Evolutionary conservation across 37 sponge, comb jelly and placozoan species (phyloP), one percentile per base, ranked within the genome.

Genomic region (Corticium candelabrum): DNA sequence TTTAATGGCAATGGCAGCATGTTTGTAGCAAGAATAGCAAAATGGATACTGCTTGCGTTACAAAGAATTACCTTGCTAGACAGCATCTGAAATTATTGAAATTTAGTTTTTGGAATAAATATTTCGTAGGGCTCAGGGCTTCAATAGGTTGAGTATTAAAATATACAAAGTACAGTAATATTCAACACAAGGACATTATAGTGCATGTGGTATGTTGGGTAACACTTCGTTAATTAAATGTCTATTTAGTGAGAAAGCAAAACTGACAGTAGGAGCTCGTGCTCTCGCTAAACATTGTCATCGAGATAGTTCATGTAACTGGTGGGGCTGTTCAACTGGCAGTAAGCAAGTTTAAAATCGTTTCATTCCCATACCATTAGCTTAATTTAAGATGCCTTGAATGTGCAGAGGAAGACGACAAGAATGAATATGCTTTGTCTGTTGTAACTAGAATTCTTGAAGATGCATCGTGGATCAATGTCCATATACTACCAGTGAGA

Each of bases 291-390:
- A 90, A 68, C 91, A 90, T 68, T 68, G 85, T 39, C 91, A 90
- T 73, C 79, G 91, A 31, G 91, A 90, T 56, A 75, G 74, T 38
- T 75, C 85, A 36, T n/a, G 77, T 32, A 56, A 74, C 68, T 90
- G 91, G 91, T 90, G 91, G 91, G 91, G 91, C 1, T 50, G 39
- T 4, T 84, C 82, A 43, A 84, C 87, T 32, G 91, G 91, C 40
- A 36, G 89, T 88, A 62, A 80, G 88, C 21, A 3, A 4, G 41
- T 78, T 2, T 3, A 57, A 30, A 1, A 2, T 5, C 27, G 36
- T 37, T 35, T n/a, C n/a, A n/a, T n/a, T n/a, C n/a, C n/a, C n/a
- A n/a, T n/a, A n/a, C n/a, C 21, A 4, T 4, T 5, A 32, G 34
- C 77, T 5, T 35, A 39, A 4, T 37, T 39, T 3, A 39, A 29